Base-by-base conservation (phyloP, 2,113 vertebrate genomes). In the Xiphias gladius region DNA sequence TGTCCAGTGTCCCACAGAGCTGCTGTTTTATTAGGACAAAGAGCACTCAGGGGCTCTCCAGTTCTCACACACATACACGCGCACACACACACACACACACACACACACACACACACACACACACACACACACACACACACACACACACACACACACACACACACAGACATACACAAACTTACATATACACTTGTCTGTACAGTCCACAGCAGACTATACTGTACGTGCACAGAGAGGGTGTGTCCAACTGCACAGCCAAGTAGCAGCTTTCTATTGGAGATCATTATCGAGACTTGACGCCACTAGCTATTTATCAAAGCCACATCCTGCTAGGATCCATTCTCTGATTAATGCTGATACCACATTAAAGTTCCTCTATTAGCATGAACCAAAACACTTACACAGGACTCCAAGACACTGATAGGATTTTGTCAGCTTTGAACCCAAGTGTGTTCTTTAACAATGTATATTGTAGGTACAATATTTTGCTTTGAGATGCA, bases 1-100 rank as follows among this genome's bases (percentile, higher is more conserved):
- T 97, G 96, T 96, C 96, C 92, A 94, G 95, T 96, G 92, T 92
- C 96, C 95, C 94, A 96, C 95, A 96, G 95, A 93, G 94, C 86
- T 94, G 94, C 94, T 96, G 94, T 96, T 96, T 97, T 97, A 97
- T 97, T 96, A 97, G 96, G 95, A 96, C 94, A 95, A 97, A 96
- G 96, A 94, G 95, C 95, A 96, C 97, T 96, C 95, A 69, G 91
- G 96, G 95, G 96, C 94, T 95, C 96, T 96, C 94, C 93, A 94
- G 94, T 97, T 97, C 95, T 58, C 52, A 22, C 72, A 54, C 70
- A 62, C 61, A 41, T 52, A 0, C 32, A 75, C 73, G 32, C 26
- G 65, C 70, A 50, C 93, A 61, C 66, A 82, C 59, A 52, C 28
- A 55, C 22, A 65, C 66, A 78, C 41, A 78, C 16, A 86, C 79